phyloP scores from a whole-genome alignment of 2,113 vertebrate genomes.

The Electrona antarctica region DNA sequence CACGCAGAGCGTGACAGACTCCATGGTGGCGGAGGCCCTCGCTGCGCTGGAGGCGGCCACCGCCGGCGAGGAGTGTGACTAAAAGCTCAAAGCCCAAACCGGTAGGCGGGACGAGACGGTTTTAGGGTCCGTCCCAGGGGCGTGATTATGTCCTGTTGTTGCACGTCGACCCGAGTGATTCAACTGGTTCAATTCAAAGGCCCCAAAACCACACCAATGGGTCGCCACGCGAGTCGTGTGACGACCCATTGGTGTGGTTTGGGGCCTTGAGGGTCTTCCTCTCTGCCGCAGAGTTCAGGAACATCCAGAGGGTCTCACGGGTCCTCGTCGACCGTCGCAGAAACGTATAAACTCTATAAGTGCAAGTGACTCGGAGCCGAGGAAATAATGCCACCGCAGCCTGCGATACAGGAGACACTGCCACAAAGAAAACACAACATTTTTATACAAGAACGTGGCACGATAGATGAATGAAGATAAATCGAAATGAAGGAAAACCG shows the following conservation, averaged over 20 bases:
- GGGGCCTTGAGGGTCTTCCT: neutral
- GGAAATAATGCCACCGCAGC: neutral
- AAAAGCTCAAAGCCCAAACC: conserved; percentile 20
- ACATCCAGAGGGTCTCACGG: neutral
- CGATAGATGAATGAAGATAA: neutral
- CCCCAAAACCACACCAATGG: too few species aligned
- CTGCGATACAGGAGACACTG: neutral
- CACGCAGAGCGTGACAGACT: conserved; percentile 80
- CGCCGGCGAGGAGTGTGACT: conserved; percentile 84
- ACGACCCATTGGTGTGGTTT: too few species aligned
- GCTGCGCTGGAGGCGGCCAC: conserved; percentile 93
- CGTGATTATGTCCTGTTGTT: too few species aligned
- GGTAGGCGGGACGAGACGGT: too few species aligned
- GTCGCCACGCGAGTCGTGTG: too few species aligned
- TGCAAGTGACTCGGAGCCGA: neutral
- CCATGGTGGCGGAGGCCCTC: conserved; percentile 90
- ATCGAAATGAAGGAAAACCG: conserved; percentile 61
- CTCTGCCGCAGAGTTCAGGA: neutral
- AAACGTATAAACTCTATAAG: too few species aligned
- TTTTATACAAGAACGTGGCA: neutral
- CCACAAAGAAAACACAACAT: neutral
- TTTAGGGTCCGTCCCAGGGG: too few species aligned
- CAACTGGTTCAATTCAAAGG: too few species aligned
- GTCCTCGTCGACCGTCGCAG: neutral
- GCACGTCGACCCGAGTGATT: too few species aligned